A percentile compares a stretch with the other conserved stretches of the same genome.
phyloP scores from a whole-genome alignment of 2,113 vertebrate genomes.

The Panthera leo region DNA sequence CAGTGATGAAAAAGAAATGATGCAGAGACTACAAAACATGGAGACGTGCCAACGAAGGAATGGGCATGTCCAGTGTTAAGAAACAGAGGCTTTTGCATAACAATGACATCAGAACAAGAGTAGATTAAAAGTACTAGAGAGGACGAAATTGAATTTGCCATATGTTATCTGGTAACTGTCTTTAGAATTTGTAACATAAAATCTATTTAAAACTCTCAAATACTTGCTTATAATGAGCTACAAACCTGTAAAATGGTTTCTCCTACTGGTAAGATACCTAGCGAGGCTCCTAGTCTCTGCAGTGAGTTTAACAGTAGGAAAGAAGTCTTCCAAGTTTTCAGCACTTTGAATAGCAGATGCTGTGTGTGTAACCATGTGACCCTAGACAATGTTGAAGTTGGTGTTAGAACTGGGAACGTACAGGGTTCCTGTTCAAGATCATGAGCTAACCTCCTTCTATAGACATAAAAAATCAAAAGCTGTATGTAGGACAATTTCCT shows the following conservation, averaged over 20 bases:
- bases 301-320: background rate
- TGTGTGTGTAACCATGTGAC: background rate
- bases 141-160: background rate
- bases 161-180: background rate
- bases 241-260: background rate
- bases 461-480: background rate
- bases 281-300: background rate
- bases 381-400: background rate
- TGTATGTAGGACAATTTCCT: background rate
- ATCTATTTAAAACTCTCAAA: background rate
- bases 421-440: background rate
- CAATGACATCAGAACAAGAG: background rate
- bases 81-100: background rate
- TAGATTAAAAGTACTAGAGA: background rate
- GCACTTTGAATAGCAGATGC: background rate
- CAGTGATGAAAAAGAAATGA: background rate
- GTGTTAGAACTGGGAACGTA: background rate
- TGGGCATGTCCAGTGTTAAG: background rate
- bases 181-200: background rate
- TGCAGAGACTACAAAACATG: background rate
- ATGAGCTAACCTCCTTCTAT: background rate
- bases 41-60: background rate
- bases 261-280: background rate
- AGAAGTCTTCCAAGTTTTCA: background rate
- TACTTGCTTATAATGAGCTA: background rate